Evolutionary conservation across 2,797 vertebrate genomes (phyloP), one percentile per base, ranked within the genome.

Genomic region (Halcyon smyrnensis): DNA sequence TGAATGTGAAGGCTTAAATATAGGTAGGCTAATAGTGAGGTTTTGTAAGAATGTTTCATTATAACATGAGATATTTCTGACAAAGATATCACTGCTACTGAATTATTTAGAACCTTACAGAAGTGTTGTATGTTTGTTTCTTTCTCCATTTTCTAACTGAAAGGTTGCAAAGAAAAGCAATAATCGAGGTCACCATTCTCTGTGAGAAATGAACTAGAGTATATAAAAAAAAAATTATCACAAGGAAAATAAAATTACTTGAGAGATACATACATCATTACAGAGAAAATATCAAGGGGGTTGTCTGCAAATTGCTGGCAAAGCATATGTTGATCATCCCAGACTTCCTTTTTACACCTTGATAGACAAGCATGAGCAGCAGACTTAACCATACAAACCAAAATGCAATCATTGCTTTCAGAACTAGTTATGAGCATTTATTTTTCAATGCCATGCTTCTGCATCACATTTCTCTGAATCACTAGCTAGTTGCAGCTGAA

Each of bases 171-270:
- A 96, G 34, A 51, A 90, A 89, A 91, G 5, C 21, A 76, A 21
- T 28, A 18, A 51, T 89, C 82, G 92, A 96, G 74, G 65, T 96
- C 84, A 89, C 36, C 8, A 20, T 95, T 95, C 6, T 7, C 53
- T 69, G n/a, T 68, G 73, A 95, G 83, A 84, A 94, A 84, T 14
- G 25, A 95, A 93, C 70, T 11, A 91, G 39, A 60, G 8, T 80
- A 60, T 43, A 60, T 43, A 39, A 75, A 90, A 69, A 96, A 92
- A 79, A 88, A 78, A 96, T 86, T 93, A 92, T 90, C 68, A 90
- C 14, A 79, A 9, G 18, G 54, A 91, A 96, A 94, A 90, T 28
- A 84, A 87, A 97, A 95, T 92, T 96, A 90, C n/a, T 86, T 64
- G 15, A 91, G 41, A 96, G 59, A 53, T 4, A 84, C 6, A 3